Evolutionary conservation across 2,888 invertebrate genomes (phyloP).

Genomic region (Calephelis perditalis): DNA sequence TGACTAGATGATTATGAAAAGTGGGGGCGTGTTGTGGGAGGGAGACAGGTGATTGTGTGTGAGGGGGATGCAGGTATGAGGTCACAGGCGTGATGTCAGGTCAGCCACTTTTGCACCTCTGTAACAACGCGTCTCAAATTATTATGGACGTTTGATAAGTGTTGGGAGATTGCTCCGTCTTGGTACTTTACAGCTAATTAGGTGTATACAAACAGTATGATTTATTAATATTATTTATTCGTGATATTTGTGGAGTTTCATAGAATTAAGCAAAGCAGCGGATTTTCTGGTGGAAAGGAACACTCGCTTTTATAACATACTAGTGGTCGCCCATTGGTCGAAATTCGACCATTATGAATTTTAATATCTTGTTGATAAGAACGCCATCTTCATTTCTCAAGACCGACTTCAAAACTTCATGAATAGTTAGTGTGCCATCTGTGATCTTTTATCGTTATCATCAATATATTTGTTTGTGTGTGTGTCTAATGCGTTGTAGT

Average conservation of each 20-base stretch:
- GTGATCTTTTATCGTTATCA: too few species aligned
- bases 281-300: too few species aligned
- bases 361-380: too few species aligned
- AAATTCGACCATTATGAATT: too few species aligned
- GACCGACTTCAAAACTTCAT: too few species aligned
- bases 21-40: conserved; percentile 75
- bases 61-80: conserved; percentile 57
- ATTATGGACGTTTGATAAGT: conserved; percentile 79
- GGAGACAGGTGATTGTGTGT: conserved; percentile 45
- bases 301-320: too few species aligned
- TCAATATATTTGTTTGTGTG: too few species aligned
- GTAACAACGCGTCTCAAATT: conserved; percentile 79
- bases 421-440: too few species aligned
- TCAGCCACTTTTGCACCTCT: conserved; percentile 80
- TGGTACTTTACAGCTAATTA: conserved; percentile 75
- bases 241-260: not conserved
- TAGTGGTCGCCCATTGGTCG: too few species aligned
- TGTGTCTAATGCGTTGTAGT: too few species aligned
- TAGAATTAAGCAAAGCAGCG: too few species aligned
- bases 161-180: conserved; percentile 71
- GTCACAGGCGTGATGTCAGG: conserved; percentile 79
- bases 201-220: conserved; percentile 58
- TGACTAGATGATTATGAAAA: conserved; percentile 73
- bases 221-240: conserved; percentile 14
- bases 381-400: too few species aligned